A percentile compares a stretch with the other conserved stretches of the same genome.
Conservation (phyloP, 2,797 vertebrate genomes). For the Todus mexicanus region DNA sequence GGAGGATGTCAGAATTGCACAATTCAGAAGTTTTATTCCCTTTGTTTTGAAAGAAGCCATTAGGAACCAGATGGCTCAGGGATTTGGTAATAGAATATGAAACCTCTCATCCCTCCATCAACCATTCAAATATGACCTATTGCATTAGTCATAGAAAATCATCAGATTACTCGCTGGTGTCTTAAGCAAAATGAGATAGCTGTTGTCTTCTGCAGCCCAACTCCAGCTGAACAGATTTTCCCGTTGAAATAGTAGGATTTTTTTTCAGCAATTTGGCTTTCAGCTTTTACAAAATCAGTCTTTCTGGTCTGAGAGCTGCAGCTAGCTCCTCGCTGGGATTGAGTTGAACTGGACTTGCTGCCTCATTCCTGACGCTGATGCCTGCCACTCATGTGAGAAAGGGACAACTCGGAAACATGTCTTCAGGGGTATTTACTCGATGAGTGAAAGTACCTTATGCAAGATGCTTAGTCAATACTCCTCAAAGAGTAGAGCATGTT, state of each 20-base stretch:
- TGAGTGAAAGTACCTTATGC: neutral
- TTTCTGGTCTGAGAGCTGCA: neutral
- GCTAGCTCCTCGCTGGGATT: neutral
- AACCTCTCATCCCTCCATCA: conserved; percentile 43
- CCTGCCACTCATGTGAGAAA: neutral
- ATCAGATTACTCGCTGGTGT: conserved; percentile 20
- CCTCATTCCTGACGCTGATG: neutral
- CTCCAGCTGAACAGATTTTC: conserved; percentile 21
- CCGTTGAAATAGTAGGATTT: neutral
- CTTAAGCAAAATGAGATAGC: conserved; percentile 31
- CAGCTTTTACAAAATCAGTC: neutral
- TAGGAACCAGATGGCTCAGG: conserved; percentile 51
- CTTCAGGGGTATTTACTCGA: neutral
- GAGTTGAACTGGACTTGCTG: neutral
- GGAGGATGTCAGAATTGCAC: conserved; percentile 50
- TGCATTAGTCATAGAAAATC: conserved; percentile 56
- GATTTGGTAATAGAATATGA: conserved; percentile 57
- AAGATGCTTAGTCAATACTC: neutral
- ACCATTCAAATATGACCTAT: conserved; percentile 36
- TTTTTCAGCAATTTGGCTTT: neutral
- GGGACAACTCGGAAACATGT: neutral
- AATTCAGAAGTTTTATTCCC: conserved; percentile 24
- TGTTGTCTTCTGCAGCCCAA: neutral
- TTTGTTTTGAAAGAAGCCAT: conserved; percentile 68
- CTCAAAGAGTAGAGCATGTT: neutral